phyloP scores from a whole-genome alignment of 2,888 invertebrate species.

The Sesamia inferens region DNA sequence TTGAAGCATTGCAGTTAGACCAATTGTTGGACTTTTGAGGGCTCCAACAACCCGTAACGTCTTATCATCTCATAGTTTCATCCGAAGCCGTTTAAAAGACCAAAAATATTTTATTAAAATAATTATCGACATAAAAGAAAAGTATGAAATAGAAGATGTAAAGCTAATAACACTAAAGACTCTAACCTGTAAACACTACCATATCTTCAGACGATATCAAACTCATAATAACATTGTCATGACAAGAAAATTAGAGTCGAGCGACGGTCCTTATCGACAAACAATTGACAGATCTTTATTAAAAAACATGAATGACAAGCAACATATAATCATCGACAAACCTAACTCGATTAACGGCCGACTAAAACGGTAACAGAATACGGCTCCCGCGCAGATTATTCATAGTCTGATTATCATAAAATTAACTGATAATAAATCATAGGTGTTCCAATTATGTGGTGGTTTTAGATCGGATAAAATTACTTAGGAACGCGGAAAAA shows the following conservation, averaged over 20 bases:
- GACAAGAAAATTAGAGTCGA: constrained; percentile 18
- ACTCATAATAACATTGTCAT: constrained; percentile 9
- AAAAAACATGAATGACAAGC: constrained; percentile 30
- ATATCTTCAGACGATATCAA: neutral
- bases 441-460: constrained; percentile 81
- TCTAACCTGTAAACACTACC: neutral
- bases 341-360: constrained; percentile 49
- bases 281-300: constrained; percentile 41
- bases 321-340: constrained; percentile 49
- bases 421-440: constrained; percentile 88
- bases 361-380: constrained; percentile 70
- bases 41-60: no score
- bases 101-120: no score
- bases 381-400: constrained; percentile 78
- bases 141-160: neutral
- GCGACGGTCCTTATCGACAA: constrained; percentile 24
- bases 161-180: neutral
- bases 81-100: no score
- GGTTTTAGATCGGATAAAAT: constrained; percentile 72
- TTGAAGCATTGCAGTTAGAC: no score
- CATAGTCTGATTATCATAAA: constrained; percentile 88
- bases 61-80: no score
- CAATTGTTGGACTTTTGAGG: no score
- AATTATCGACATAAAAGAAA: no score
- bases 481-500: constrained; percentile 80